Conservation (phyloP, 2,888 invertebrate genomes). For the Pristionchus fissidentatus region DNA sequence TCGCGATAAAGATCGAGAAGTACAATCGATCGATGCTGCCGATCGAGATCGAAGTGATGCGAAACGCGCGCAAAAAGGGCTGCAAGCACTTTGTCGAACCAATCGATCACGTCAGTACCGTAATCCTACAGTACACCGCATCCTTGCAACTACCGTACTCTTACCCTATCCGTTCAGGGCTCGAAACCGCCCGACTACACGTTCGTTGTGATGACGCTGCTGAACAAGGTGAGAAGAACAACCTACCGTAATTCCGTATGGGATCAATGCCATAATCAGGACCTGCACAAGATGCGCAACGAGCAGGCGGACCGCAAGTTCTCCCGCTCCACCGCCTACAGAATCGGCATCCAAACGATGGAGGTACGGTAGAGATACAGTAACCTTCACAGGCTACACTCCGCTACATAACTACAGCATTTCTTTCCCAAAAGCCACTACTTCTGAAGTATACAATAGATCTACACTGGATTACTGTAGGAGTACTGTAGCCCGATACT, state of each 20-base stretch:
- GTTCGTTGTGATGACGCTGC: slow-evolving; percentile 65
- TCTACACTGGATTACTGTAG: not conserved
- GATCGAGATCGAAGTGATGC: slow-evolving; percentile 66
- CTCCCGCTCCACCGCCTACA: slow-evolving; percentile 60
- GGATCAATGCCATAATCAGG: slow-evolving; percentile 50
- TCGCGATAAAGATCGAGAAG: slow-evolving; percentile 68
- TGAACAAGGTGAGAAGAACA: slow-evolving; percentile 53
- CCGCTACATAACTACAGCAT: too few relatives aligned
- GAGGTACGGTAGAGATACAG: slow-evolving; percentile 55
- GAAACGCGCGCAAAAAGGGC: slow-evolving; percentile 55
- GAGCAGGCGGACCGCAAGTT: slow-evolving; percentile 62
- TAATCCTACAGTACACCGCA: not conserved
- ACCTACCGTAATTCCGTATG: too few relatives aligned
- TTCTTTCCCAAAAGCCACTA: too few relatives aligned
- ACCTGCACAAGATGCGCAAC: slow-evolving; percentile 66
- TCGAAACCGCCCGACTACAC: slow-evolving; percentile 61
- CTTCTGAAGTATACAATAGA: too few relatives aligned
- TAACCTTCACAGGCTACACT: too few relatives aligned
- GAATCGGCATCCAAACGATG: slow-evolving; percentile 63
- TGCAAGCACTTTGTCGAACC: slow-evolving; percentile 66
- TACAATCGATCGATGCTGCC: slow-evolving; percentile 65
- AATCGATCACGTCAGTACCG: slow-evolving; percentile 59
- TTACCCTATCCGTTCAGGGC: slow-evolving; percentile 53
- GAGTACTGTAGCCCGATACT: not conserved
- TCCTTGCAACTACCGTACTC: not conserved